phyloP scores from a whole-genome alignment of 1,140 invertebrate species.

The Hetaerina americana region DNA sequence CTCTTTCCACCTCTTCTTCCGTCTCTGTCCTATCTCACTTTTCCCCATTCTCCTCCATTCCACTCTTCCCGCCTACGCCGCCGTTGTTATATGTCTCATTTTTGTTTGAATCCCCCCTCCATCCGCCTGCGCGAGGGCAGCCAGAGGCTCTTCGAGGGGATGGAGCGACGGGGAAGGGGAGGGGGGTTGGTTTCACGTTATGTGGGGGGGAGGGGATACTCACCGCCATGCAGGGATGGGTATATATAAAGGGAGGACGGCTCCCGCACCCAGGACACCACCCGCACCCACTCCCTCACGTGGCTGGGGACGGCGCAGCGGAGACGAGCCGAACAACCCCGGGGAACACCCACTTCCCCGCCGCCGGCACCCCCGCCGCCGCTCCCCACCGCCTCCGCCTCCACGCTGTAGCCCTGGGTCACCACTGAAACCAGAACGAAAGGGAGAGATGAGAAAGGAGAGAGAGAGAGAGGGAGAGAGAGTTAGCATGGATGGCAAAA shows the following conservation, averaged over 20 bases:
- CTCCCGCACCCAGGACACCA: constrained; percentile 71
- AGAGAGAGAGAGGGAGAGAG: background rate
- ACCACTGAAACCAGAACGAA: constrained; percentile 48
- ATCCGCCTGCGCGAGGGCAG: no score
- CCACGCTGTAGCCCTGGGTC: constrained; percentile 64
- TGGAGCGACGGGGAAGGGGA: background rate
- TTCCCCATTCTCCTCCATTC: no score
- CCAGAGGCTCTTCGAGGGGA: no score
- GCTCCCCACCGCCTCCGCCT: constrained; percentile 53
- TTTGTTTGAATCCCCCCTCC: no score
- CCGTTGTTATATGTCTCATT: no score
- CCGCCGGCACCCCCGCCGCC: background rate
- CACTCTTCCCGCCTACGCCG: no score
- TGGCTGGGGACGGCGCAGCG: constrained; percentile 67
- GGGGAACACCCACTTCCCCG: constrained; percentile 33
- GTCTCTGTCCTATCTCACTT: no score
- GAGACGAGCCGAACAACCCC: constrained; percentile 67
- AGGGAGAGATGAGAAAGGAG: constrained; percentile 11
- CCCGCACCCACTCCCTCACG: constrained; percentile 66
- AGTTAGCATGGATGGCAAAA: background rate
- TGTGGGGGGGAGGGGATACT: constrained; percentile 17
- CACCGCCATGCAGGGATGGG: constrained; percentile 61
- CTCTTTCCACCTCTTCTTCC: no score
- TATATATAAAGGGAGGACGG: constrained; percentile 59
- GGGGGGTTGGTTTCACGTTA: background rate